Evolutionary conservation across 2,113 vertebrate genomes (phyloP).

Genomic region (rat (Rattus norvegicus)): DNA sequence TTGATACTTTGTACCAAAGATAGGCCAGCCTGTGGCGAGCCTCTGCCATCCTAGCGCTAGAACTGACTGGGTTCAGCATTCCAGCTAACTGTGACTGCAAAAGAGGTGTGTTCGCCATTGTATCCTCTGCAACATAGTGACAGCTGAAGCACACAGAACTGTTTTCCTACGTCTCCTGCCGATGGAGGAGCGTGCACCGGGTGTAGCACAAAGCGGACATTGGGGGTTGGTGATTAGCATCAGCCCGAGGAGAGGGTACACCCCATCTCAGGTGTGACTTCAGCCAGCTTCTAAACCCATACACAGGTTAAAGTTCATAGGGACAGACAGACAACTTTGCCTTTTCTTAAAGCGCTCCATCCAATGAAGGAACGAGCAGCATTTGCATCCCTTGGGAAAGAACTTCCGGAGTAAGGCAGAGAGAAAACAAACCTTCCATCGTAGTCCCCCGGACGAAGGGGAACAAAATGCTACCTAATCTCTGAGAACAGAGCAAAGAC

Average conservation of each 20-base stretch:
- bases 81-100: background rate
- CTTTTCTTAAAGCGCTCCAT: background rate
- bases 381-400: conserved; percentile 26
- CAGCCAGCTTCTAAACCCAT: conserved; percentile 49
- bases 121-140: conserved; percentile 5
- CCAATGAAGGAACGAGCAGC: background rate
- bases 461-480: background rate
- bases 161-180: background rate
- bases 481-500: conserved; percentile 2
- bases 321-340: background rate
- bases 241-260: conserved; percentile 32
- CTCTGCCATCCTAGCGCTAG: no score
- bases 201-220: background rate
- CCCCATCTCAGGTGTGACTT: conserved; percentile 57
- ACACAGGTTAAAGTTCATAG: background rate
- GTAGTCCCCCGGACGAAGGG: background rate
- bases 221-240: background rate
- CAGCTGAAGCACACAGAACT: background rate
- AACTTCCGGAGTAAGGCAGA: background rate
- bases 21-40: no score
- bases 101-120: conserved; percentile 36
- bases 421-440: background rate
- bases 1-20: conserved; percentile 75
- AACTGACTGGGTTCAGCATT: background rate
- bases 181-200: background rate